Evolutionary conservation across 2,113 vertebrate genomes (phyloP), one percentile per base, ranked within the genome.

Genomic region (Aptenodytes patagonicus): DNA sequence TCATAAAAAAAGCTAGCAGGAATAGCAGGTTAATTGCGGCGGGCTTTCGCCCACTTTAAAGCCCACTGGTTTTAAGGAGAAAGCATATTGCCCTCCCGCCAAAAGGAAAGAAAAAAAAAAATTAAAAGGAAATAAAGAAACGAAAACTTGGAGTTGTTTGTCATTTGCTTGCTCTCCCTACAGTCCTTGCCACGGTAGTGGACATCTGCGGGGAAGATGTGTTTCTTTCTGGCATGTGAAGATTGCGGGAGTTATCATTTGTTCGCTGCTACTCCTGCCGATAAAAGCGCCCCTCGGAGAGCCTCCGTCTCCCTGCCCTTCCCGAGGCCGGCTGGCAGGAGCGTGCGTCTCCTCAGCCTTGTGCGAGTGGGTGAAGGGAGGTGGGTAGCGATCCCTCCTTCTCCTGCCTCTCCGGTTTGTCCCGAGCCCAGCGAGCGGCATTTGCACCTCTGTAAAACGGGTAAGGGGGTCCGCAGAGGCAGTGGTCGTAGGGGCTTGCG

Each of bases 401-500:
- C 21, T 38, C 55, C 19, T 21, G 7, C 51, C 21, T 17, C 61
- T 11, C 40, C 57, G 26, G 17, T 8, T 19, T 9, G 29, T 22
- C 38, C 66, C 5, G 1, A 57, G 24, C 18, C 12, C 38, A 22
- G 4, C 5, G 8, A 34, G 49, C 2, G 42, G 25, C 47, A 2
- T 17, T 25, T 25, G 65, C 7, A 6, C 26, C 12, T 15, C 28
- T 11, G 42, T 14, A 17, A 25, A 31, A 57, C 4, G 31, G 55
- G 1, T 15, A 6, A 34, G 36, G 28, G 66, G 46, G 5, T 51
- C 64, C 3, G 16, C 75, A 22, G n/a, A 19, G 36, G 26, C n/a
- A 10, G 21, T 2, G 24, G 12, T 11, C 1, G 5, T 3, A 10
- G 38, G 22, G 71, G 29, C 20, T 25, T 29, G n/a, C 2, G 2